Evolutionary conservation across 2,113 vertebrate genomes (phyloP), one percentile per base, ranked within the genome.

Genomic region (Arothron firmamentum): DNA sequence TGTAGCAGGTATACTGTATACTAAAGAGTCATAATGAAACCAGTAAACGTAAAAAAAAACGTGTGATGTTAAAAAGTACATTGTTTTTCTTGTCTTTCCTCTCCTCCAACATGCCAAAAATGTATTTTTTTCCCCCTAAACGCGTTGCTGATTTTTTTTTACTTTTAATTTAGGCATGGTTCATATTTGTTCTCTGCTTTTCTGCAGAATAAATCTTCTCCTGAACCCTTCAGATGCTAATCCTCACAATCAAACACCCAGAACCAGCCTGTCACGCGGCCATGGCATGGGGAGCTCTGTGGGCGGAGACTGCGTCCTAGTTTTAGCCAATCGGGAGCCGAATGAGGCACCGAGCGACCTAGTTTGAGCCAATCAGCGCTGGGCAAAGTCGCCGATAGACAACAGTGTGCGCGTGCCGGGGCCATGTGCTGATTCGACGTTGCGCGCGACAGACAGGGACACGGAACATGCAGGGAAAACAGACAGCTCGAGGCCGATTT

Each of bases 301-400:
- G 87, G 91, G 90, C 71, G 90, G 89, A 79, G 87, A 85, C 60
- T 88, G 47, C 86, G 88, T 87, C 89, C 89, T 89, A 90, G 46
- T 85, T 90, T 80, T 54, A 56, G 13, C 91, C 90, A 92, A 92
- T 91, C 0, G 60, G 54, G 64, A 45, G 15, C 42, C 10, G 56
- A 23, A 48, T 67, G 58, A 56, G 52, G 64, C 53, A 62, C 77
- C 77, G 62, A 82, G 70, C 90, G 91, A 92, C 91, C 91, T 87
- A 92, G 62, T 81, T 92, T 87, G 56, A 62, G 66, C 91, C 90
- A 92, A 92, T 91, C 63, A 16, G 52, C 25, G 52, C 51, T 61
- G 82, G 38, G 78, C 69, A 47, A n/a, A 53, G 61, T 58, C 74
- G 82, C 81, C 77, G 82, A 81, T 79, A 80, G 88, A 85, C 82